Base-by-base conservation (phyloP, 30 jellyfish, hydroid and myxozoan genomes). In the Haliclystus octoradiatus region DNA sequence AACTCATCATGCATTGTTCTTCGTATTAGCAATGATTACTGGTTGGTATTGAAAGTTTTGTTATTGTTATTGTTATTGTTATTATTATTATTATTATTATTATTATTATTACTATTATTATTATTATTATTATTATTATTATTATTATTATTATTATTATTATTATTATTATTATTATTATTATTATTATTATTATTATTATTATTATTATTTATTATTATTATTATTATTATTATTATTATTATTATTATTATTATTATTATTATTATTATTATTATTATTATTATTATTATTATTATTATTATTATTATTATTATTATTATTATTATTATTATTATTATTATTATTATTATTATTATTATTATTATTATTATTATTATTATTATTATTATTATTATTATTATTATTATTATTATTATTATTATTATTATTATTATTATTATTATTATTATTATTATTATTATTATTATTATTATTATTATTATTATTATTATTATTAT, bases 1-100 rank as follows among this genome's bases (percentile, higher is more conserved):
- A 27, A 69, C 79, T 2, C 79, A 69, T 29, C 79, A 69, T 22
- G 79, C 79, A 2, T 60, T 69, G 28, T 69, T 3, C 63, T 28
- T 69, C 49, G 50, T 52, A 1, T 71, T 69, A 24, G 79, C 71
- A 69, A 30, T 27, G 3, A 19, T 7, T 7, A 31, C 65, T 25
- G 79, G 79, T 69, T 13, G 57, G 57, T 40, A n/a, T n/a, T n/a
- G n/a, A n/a, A n/a, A n/a, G n/a, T n/a, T n/a, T n/a, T n/a, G n/a
- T n/a, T n/a, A n/a, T n/a, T n/a, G n/a, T n/a, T n/a, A n/a, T n/a
- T n/a, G n/a, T n/a, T n/a, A n/a, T n/a, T n/a, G n/a, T n/a, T n/a
- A n/a, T n/a, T n/a, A n/a, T n/a, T n/a, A n/a, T n/a, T n/a, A n/a
- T n/a, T n/a, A n/a, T n/a, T n/a, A n/a, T n/a, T n/a, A n/a, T n/a